phyloP scores from a whole-genome alignment of 2,888 invertebrate species.

The Cephus sareptanus region DNA sequence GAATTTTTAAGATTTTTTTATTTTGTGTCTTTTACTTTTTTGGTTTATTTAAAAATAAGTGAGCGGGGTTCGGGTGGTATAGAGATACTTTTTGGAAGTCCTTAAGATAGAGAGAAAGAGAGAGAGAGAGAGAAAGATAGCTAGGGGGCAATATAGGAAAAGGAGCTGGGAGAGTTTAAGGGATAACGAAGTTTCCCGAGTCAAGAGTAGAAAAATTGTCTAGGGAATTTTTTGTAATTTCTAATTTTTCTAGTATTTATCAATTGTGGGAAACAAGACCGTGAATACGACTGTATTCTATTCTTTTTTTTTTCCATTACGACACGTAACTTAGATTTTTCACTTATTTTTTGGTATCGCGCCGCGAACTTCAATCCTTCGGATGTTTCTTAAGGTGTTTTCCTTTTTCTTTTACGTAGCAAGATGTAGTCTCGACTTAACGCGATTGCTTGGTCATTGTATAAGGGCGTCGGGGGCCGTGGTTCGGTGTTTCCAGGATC shows the following conservation, averaged over 20 bases:
- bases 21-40: conserved; percentile 37
- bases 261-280: background rate
- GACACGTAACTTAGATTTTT: background rate
- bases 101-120: conserved; percentile 5
- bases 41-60: conserved; percentile 32
- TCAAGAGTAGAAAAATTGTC: conserved; percentile 5
- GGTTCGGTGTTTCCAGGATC: background rate
- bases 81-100: conserved; percentile 14
- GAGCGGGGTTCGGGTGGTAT: conserved; percentile 16
- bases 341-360: background rate
- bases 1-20: conserved; percentile 39
- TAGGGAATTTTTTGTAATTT: background rate
- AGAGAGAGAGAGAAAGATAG: conserved; percentile 5
- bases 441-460: conserved; percentile 28
- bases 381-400: background rate
- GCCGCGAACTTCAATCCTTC: background rate
- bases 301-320: background rate
- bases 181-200: conserved; percentile 11
- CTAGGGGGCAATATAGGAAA: background rate
- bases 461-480: conserved; percentile 25
- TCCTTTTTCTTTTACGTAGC: conserved; percentile 9
- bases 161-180: background rate
- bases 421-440: conserved; percentile 17
- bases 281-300: background rate
- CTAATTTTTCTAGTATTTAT: background rate